A percentile compares a stretch with the other conserved stretches of the same genome.
These are phyloP conservation scores for Cladopsammia gracilis DNA, from an alignment of 64 coral and sea anemone species.

Conservation along the genomic window DNA sequence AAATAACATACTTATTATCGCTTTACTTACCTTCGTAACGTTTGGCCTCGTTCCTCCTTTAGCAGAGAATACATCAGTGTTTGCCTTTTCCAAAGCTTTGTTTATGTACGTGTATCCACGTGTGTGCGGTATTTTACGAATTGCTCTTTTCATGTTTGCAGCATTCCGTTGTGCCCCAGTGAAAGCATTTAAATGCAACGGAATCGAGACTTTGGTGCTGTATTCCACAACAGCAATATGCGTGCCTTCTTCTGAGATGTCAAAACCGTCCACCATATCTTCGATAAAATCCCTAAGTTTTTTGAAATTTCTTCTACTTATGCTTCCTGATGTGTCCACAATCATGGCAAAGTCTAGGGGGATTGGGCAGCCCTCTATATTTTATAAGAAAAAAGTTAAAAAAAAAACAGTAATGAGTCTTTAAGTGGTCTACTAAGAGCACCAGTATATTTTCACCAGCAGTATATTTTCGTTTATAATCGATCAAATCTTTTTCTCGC, in stretches of 20 bases:
- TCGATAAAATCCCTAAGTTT: conserved; percentile 17
- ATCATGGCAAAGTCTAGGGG: conserved; percentile 66
- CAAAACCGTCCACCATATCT: conserved; percentile 27
- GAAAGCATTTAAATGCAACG: conserved; percentile 45
- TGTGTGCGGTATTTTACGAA: neutral
- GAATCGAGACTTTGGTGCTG: conserved; percentile 16
- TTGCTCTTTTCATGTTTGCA: conserved; percentile 30
- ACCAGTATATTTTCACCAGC: too few relatives aligned
- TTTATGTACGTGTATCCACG: conserved; percentile 35
- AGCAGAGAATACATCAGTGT: conserved; percentile 39
- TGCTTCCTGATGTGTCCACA: conserved; percentile 72
- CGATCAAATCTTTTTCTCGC: too few relatives aligned
- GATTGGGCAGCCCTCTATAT: conserved; percentile 40
- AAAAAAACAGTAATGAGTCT: neutral
- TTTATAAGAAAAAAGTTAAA: neutral
- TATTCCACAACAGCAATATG: conserved; percentile 56
- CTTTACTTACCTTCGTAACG: conserved; percentile 40
- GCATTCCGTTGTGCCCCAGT: conserved; percentile 4
- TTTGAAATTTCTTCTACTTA: conserved; percentile 12
- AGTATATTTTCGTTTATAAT: too few relatives aligned
- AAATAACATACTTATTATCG: too few relatives aligned
- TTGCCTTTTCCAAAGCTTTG: conserved; percentile 34
- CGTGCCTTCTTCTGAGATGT: conserved; percentile 44
- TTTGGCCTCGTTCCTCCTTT: conserved; percentile 64
- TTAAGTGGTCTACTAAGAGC: neutral